Conservation (phyloP, 1,140 invertebrate genomes). For the Meloidogyne exigua region DNA sequence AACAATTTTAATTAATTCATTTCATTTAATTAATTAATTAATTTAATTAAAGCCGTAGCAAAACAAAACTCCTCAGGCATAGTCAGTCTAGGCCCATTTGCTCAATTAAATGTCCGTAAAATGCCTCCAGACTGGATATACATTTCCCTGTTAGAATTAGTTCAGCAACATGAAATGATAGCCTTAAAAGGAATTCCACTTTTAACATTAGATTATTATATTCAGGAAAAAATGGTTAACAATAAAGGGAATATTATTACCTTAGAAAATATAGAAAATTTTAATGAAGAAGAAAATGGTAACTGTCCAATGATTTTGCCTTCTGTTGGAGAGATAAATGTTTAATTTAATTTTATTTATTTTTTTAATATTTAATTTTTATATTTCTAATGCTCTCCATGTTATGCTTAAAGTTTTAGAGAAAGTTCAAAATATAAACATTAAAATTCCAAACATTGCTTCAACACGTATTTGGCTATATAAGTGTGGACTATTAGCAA, state of each 20-base stretch:
- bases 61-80: not conserved
- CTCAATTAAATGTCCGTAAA: not conserved
- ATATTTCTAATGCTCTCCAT: not conserved
- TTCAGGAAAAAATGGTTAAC: not conserved
- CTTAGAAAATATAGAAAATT: not conserved
- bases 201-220: constrained; percentile 5
- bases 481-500: not conserved
- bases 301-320: not conserved
- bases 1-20: too few relatives aligned
- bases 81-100: not conserved
- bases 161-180: not conserved
- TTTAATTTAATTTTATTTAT: not conserved
- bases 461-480: not conserved
- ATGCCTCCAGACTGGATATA: not conserved
- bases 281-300: not conserved
- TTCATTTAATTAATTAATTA: too few relatives aligned
- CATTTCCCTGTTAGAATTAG: not conserved
- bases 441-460: not conserved
- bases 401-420: not conserved
- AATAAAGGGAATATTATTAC: not conserved
- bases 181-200: not conserved
- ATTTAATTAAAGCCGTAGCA: not conserved
- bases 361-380: not conserved
- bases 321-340: not conserved
- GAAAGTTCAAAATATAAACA: not conserved